Evolutionary conservation across 2,888 invertebrate species (phyloP).

Genomic region (Meloe dianella): DNA sequence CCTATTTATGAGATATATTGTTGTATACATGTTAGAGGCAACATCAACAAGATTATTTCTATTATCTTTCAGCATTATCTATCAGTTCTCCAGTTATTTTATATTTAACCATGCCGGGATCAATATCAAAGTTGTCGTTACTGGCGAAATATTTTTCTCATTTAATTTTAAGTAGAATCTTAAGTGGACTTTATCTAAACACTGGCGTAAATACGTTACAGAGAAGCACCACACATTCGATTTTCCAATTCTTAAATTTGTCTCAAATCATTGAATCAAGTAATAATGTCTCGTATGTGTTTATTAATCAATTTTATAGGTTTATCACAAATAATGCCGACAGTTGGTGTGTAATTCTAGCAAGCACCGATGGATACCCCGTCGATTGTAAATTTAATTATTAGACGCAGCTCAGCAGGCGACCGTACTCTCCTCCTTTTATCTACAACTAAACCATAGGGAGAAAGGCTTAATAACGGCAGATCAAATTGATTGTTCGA

Average conservation of each 20-base stretch:
- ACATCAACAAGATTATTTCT: neutral
- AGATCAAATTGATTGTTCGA: conserved; percentile 48
- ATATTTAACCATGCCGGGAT: neutral
- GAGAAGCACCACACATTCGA: neutral
- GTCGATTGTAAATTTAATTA: conserved; percentile 36
- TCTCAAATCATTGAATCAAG: no score
- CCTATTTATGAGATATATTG: conserved; percentile 19
- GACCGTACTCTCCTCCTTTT: conserved; percentile 21
- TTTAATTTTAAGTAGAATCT: neutral
- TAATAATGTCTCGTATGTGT: neutral
- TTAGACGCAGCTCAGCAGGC: conserved; percentile 25
- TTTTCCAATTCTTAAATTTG: neutral
- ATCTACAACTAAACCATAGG: conserved; percentile 27
- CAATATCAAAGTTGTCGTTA: neutral
- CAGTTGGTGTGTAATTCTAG: conserved; percentile 3
- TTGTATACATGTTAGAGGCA: neutral
- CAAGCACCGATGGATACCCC: conserved; percentile 1
- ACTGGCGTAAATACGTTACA: neutral
- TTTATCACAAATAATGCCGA: conserved; percentile 10
- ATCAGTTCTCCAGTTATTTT: neutral
- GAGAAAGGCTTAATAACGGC: conserved; percentile 37
- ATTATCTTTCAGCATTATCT: neutral
- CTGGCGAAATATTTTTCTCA: neutral
- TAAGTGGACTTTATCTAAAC: neutral
- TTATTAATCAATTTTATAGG: conserved; percentile 12